Evolutionary conservation across 2,888 invertebrate species (phyloP), one percentile per base, ranked within the genome.

Genomic region (Leptopilina drosophilae): DNA sequence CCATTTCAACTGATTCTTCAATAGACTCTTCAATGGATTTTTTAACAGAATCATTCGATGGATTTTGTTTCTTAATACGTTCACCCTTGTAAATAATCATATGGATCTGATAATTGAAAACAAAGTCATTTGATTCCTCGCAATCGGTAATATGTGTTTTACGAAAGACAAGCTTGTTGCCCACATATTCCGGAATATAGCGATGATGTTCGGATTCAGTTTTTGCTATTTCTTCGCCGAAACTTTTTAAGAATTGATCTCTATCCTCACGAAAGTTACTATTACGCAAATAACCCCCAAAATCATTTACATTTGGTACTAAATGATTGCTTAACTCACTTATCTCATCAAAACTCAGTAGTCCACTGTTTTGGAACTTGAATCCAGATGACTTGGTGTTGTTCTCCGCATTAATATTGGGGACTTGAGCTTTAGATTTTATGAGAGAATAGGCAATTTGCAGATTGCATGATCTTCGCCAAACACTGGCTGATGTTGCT

Each of bases 391-490:
- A 40, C 0, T 53, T 75, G 14, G 73, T 76, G 1, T 14, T 77
- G 59, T 80, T 78, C n/a, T 59, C 62, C 0, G 49, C n/a, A 40
- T 49, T 62, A 8, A 33, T 62, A 26, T 9, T 9, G 11, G 42
- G 40, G 3, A 9, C 11, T 5, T 75, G 73, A 64, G 56, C 7
- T 12, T 66, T 46, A 8, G 80, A 73, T 9, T 65, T 81, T 64
- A 77, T 78, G 7, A 80, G 20, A 8, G 87, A 93, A 89, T 94
- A 95, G 46, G 94, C 94, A 15, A 95, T 93, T 90, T 94, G 94
- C 76, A 95, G 89, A 87, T 94, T 95, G 87, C 94, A 94, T 69
- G 94, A 94, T 78, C 94, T 92, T 82, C 93, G 93, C 94, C 95
- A 95, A 85, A 93, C 94, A 91, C 93, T 93, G 80, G 87, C 86